Conservation (phyloP, 2,113 vertebrate genomes). For the Hydrochoerus hydrochaeris region DNA sequence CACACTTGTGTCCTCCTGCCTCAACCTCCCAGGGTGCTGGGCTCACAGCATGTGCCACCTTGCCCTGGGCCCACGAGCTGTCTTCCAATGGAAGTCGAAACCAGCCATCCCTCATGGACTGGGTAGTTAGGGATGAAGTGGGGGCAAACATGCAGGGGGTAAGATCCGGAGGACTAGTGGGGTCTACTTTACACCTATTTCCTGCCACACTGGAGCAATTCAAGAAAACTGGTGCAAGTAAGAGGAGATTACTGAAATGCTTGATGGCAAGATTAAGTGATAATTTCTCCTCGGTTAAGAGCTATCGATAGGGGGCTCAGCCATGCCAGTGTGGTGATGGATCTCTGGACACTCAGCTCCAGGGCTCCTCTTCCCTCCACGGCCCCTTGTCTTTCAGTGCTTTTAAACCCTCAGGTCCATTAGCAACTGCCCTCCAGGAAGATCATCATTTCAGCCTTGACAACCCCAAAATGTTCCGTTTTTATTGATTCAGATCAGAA, state of each 20-base stretch:
- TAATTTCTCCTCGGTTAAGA: conserved; percentile 25
- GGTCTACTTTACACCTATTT: not conserved
- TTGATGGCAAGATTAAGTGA: not conserved
- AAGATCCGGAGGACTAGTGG: not conserved
- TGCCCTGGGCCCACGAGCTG: not conserved
- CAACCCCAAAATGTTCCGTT: rapidly evolving
- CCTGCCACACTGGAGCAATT: not conserved
- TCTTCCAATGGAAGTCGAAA: not conserved
- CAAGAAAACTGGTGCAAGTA: conserved; percentile 32
- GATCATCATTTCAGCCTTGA: not conserved
- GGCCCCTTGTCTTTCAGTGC: rapidly evolving
- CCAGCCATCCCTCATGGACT: rapidly evolving
- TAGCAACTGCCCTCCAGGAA: not conserved
- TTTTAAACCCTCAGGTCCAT: not conserved
- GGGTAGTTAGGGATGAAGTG: rapidly evolving
- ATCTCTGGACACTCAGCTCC: rapidly evolving
- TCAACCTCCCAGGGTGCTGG: not conserved
- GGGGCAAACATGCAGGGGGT: not conserved
- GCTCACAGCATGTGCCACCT: not conserved
- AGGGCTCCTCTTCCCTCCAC: rapidly evolving
- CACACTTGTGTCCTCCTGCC: not conserved
- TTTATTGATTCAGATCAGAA: not conserved
- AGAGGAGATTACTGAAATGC: not conserved
- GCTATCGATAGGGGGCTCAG: conserved; percentile 15
- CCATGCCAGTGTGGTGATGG: not conserved